Evolutionary conservation across 2,113 vertebrate species (phyloP), one percentile per base, ranked within the genome.

Genomic region (Oxyruncus cristatus): DNA sequence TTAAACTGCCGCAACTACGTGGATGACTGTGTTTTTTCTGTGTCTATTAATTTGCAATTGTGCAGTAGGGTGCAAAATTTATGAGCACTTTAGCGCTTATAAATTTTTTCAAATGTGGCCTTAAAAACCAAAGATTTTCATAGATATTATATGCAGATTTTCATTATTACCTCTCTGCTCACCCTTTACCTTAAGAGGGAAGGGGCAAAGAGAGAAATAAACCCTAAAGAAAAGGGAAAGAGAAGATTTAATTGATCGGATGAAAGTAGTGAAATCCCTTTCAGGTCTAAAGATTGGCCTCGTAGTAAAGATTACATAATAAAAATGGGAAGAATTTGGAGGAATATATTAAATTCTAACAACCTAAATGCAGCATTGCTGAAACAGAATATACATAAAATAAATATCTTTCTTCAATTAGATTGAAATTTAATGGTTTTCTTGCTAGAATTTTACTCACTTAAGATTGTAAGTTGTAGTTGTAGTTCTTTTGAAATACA

Each of bases 41-140:
- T 37, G 39, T 95, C 42, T 78, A 95, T 97, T 94, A 97, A 97
- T 97, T 89, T 95, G 82, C 53, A 96, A 86, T 61, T 94, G 76
- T 90, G 72, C 89, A 91, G 71, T 83, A 90, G 53, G 33, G 49
- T 93, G 71, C 96, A 89, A 96, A 95, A 97, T 97, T 97, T 97
- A 96, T 94, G 85, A 92, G 56, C 65, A 79, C 92, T 97, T 96
- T 61, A 94, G 58, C n/a, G 61, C 58, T 87, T 97, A 92, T 73
- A 97, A 95, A 95, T 97, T 97, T 96, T 96, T 93, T 93, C 68
- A 94, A 91, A 56, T 94, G 80, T 95, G 56, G 80, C 80, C 87
- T 97, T 97, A 97, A 96, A 97, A 97, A 93, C n/a, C 52, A 74
- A 96, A 82, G 37, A n/a, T 94, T 85, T 93, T 88, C 88, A 89